Percentiles rank a stretch among this genome's conserved stretches.
phyloP scores from a whole-genome alignment of 2,888 invertebrate species.

The Tenthredo livida region DNA sequence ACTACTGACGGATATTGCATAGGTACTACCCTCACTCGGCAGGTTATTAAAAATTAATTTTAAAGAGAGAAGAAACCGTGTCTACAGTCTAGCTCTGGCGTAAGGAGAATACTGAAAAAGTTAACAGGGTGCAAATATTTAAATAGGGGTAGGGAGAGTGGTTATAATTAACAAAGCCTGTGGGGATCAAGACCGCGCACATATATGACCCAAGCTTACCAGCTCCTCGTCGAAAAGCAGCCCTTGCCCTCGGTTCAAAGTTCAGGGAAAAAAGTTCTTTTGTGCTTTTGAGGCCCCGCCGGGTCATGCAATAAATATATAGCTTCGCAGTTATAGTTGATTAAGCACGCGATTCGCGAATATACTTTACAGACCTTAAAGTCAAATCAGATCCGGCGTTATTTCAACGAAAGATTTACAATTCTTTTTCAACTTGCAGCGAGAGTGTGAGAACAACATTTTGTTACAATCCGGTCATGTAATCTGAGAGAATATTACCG shows the following conservation, averaged over 20 bases:
- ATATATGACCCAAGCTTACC: not conserved
- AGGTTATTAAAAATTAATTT: not conserved
- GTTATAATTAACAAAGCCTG: conserved; percentile 36
- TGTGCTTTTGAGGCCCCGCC: not conserved
- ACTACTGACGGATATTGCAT: not conserved
- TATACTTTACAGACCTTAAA: not conserved
- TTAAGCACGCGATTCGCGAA: not conserved
- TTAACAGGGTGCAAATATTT: conserved; percentile 14
- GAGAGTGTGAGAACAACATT: not conserved
- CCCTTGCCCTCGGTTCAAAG: not conserved
- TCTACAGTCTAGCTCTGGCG: not conserved
- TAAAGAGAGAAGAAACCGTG: not conserved
- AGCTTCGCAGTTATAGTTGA: not conserved
- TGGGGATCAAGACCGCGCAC: conserved; percentile 8
- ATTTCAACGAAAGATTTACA: not conserved
- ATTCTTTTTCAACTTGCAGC: not conserved
- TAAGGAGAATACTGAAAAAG: not conserved
- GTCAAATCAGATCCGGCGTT: not conserved
- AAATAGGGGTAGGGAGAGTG: not conserved
- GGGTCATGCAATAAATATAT: not conserved
- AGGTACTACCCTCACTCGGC: not conserved
- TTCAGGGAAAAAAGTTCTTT: conserved; percentile 8
- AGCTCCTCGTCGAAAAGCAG: not conserved
- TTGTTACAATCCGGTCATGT: not conserved
- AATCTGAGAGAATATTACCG: not conserved